Conservation (phyloP, 2,113 vertebrate species). For the Onychostruthus taczanowskii region DNA sequence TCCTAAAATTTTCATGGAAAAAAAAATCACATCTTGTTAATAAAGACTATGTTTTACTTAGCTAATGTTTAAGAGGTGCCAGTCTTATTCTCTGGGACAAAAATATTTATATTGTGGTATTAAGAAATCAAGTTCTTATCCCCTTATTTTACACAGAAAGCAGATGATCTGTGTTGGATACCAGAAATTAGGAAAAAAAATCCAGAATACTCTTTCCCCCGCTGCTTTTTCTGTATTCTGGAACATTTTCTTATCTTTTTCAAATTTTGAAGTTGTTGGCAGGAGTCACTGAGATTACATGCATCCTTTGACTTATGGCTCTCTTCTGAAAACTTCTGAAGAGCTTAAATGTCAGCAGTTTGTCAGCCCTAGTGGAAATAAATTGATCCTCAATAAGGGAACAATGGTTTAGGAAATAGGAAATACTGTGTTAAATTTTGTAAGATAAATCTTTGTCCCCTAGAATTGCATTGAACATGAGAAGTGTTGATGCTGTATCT, state of each 20-base stretch:
- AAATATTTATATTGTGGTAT: neutral
- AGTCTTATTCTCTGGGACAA: neutral
- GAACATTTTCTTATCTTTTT: neutral
- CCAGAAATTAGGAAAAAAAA: neutral
- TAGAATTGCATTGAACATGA: neutral
- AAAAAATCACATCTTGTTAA: neutral
- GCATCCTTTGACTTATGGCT: neutral
- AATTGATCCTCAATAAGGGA: neutral
- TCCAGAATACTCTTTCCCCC: accelerated
- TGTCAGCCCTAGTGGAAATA: neutral
- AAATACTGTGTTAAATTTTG: neutral
- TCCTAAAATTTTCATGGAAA: neutral
- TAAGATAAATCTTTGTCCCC: neutral
- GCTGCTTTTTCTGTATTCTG: neutral
- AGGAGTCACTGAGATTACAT: neutral
- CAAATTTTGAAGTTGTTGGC: neutral
- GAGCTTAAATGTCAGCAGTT: neutral
- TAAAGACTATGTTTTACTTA: neutral
- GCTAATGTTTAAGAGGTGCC: neutral
- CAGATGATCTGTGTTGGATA: neutral
- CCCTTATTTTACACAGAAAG: neutral
- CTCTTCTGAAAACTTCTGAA: neutral
- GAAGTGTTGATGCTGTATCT: neutral
- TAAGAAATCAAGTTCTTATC: neutral
- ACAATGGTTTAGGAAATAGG: neutral